These are phyloP conservation scores for Bursaphelenchus mucronatus DNA, from an alignment of 1,140 invertebrate species.

Conservation along the genomic window DNA sequence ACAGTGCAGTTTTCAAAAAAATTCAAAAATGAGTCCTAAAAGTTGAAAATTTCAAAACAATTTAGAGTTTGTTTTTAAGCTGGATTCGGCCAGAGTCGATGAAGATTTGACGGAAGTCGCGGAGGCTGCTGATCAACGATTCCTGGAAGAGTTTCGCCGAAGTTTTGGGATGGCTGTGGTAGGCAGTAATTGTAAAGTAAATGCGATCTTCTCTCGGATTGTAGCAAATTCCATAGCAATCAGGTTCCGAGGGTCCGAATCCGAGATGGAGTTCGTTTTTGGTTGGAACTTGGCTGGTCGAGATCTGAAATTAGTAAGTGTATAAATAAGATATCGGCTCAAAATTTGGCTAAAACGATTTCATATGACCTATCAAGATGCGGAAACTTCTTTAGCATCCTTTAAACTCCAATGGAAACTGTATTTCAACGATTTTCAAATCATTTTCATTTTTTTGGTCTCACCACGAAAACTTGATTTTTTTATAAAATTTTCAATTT, in stretches of 20 bases:
- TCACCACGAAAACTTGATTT: too few relatives aligned
- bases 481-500: too few relatives aligned
- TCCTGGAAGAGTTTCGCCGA: constrained; percentile 50
- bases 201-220: constrained; percentile 62
- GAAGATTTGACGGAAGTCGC: constrained; percentile 44
- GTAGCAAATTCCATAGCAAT: constrained; percentile 65
- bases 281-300: constrained; percentile 59
- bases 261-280: constrained; percentile 58
- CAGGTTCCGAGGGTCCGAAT: constrained; percentile 63
- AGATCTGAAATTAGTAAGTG: constrained; percentile 49
- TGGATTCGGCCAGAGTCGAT: constrained; percentile 30
- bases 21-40: neutral
- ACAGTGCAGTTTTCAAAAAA: too few relatives aligned
- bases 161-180: constrained; percentile 61
- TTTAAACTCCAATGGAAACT: too few relatives aligned
- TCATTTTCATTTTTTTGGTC: too few relatives aligned
- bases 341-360: neutral
- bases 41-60: constrained; percentile 3
- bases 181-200: constrained; percentile 61
- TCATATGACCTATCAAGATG: too few relatives aligned
- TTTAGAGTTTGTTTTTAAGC: neutral
- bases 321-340: constrained; percentile 2
- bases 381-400: too few relatives aligned
- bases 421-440: too few relatives aligned
- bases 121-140: constrained; percentile 39